Conservation (phyloP, 2,888 invertebrate genomes). For the Sinopyrophorus schimmeli region DNA sequence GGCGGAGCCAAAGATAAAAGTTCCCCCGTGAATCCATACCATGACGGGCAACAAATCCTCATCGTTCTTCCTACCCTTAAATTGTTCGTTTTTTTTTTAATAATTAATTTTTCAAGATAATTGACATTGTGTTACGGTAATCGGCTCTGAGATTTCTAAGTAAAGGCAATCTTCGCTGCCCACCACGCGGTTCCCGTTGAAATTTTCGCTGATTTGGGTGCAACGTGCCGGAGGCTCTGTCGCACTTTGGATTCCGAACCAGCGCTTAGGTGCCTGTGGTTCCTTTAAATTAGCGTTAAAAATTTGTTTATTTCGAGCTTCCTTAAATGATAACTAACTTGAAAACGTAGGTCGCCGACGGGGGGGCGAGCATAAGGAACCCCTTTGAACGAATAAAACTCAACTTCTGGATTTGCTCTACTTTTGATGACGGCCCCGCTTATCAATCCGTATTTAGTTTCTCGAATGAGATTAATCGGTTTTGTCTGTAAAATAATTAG, state of each 20-base stretch:
- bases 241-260: constrained; percentile 10
- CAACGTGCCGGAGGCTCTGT: constrained; percentile 4
- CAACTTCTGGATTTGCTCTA: neutral
- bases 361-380: constrained; percentile 40
- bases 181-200: constrained; percentile 7
- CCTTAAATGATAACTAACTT: too few relatives aligned
- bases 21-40: constrained; percentile 40
- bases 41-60: constrained; percentile 36
- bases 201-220: constrained; percentile 10
- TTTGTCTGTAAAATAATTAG: too few relatives aligned
- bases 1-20: constrained; percentile 34
- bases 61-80: constrained; percentile 21
- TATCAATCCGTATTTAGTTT: constrained; percentile 4
- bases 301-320: too few relatives aligned
- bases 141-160: constrained; percentile 16
- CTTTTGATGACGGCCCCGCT: neutral
- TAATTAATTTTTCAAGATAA: neutral
- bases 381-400: constrained; percentile 1
- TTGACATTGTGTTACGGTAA: neutral
- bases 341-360: constrained; percentile 39
- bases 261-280: constrained; percentile 10
- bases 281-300: too few relatives aligned
- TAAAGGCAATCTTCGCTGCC: constrained; percentile 25
- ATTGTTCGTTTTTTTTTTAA: neutral
- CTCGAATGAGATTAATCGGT: too few relatives aligned